A percentile compares a stretch with the other conserved stretches of the same genome.
These are phyloP conservation scores for Zaprionus bogoriensis DNA, from an alignment of 2,888 invertebrate genomes.

Conservation along the genomic window DNA sequence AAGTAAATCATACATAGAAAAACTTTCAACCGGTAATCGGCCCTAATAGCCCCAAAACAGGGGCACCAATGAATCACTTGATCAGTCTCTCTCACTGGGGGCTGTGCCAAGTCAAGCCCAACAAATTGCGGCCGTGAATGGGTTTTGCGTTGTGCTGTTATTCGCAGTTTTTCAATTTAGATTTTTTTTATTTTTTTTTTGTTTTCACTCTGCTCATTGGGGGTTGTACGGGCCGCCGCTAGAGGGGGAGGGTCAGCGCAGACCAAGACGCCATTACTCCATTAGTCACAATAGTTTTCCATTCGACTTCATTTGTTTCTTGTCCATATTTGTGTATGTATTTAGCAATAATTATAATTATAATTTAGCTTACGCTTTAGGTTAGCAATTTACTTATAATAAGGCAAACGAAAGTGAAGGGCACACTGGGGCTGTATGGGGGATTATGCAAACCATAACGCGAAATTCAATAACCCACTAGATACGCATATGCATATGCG, in stretches of 20 bases:
- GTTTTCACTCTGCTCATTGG: neutral
- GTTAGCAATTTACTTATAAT: conserved; percentile 70
- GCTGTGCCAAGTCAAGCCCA: conserved; percentile 56
- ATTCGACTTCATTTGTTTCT: conserved; percentile 29
- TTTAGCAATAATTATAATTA: conserved; percentile 58
- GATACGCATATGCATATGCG: conserved; percentile 22
- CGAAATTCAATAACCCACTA: conserved; percentile 56
- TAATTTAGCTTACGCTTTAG: conserved; percentile 61
- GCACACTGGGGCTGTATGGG: conserved; percentile 67
- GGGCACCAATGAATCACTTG: conserved; percentile 32
- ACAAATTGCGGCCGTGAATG: conserved; percentile 55
- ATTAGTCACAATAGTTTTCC: conserved; percentile 48
- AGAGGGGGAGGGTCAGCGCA: conserved; percentile 3
- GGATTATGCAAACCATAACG: conserved; percentile 60
- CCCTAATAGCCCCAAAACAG: neutral
- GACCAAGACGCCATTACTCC: conserved; percentile 17
- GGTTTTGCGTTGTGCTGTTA: neutral
- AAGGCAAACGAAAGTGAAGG: conserved; percentile 81
- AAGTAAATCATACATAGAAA: conserved; percentile 17
- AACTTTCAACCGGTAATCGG: conserved; percentile 10
- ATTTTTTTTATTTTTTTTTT: neutral
- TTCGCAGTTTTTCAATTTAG: neutral
- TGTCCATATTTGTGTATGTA: conserved; percentile 23
- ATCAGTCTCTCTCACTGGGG: conserved; percentile 38
- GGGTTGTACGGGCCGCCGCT: conserved; percentile 1